These are phyloP conservation scores for Stegastes partitus DNA, from an alignment of 2,113 vertebrate genomes.

Conservation along the genomic window DNA sequence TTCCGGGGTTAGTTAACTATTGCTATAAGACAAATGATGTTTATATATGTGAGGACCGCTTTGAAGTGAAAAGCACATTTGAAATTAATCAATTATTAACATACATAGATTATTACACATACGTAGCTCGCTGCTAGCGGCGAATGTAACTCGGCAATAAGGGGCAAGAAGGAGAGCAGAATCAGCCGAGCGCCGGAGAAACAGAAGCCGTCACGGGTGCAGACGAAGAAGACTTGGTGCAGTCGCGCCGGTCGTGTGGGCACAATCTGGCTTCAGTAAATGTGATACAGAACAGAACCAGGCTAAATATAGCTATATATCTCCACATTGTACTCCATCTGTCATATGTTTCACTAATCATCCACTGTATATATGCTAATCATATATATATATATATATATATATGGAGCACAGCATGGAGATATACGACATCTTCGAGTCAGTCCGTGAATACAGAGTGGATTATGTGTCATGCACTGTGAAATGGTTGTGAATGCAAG, in stretches of 20 bases:
- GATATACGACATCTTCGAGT: constrained; percentile 23
- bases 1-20: neutral
- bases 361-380: neutral
- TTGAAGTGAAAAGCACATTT: constrained; percentile 8
- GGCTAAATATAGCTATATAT: neutral
- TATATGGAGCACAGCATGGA: constrained; percentile 21
- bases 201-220: neutral
- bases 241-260: constrained; percentile 1
- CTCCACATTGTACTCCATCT: neutral
- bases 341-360: neutral
- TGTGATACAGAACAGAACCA: neutral
- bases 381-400: neutral
- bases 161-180: neutral
- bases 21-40: neutral
- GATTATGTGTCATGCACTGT: constrained; percentile 43
- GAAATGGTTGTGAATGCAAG: constrained; percentile 53
- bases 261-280: constrained; percentile 7
- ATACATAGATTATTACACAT: neutral
- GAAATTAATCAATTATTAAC: neutral
- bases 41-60: neutral
- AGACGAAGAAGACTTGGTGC: neutral
- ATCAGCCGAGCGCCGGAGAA: neutral
- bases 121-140: no score
- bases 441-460: constrained; percentile 50
- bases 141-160: neutral